Percentiles rank a stretch among this genome's conserved stretches.
Evolutionary conservation across 2,113 vertebrate genomes (phyloP).

Genomic region (Manacus vitellinus): DNA sequence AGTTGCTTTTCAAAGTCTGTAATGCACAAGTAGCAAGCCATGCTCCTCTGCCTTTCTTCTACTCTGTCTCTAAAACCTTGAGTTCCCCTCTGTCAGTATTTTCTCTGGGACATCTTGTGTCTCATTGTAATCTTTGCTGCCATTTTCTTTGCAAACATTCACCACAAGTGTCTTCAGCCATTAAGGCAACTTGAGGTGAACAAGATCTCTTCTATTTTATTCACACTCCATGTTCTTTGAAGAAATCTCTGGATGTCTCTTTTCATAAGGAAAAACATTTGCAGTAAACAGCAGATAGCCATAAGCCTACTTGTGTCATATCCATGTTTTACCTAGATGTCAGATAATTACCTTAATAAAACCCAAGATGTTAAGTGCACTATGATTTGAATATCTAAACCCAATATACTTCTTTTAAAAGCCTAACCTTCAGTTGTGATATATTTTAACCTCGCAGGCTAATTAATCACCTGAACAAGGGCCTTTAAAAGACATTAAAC

Average conservation of each 20-base stretch:
- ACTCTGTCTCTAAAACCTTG: background rate
- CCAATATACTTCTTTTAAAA: background rate
- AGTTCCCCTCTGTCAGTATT: background rate
- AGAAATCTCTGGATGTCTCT: background rate
- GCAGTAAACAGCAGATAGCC: background rate
- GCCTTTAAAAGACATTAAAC: background rate
- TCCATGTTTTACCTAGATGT: background rate
- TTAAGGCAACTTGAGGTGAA: background rate
- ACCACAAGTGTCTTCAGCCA: background rate
- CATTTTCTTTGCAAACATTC: background rate
- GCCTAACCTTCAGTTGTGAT: background rate
- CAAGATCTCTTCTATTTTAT: background rate
- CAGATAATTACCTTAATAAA: background rate
- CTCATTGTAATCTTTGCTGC: background rate
- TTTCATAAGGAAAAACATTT: background rate
- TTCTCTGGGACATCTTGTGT: constrained; percentile 1
- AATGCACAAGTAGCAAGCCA: constrained; percentile 8
- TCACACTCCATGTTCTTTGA: background rate
- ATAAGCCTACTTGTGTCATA: background rate
- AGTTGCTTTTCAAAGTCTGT: constrained; percentile 6
- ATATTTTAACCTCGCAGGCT: background rate
- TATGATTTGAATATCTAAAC: background rate
- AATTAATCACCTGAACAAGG: background rate
- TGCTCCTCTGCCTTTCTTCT: background rate
- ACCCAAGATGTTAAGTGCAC: background rate